Percentiles rank a stretch among this genome's conserved stretches.
phyloP scores from a whole-genome alignment of 2,113 vertebrate species.

The Carlito syrichta region DNA sequence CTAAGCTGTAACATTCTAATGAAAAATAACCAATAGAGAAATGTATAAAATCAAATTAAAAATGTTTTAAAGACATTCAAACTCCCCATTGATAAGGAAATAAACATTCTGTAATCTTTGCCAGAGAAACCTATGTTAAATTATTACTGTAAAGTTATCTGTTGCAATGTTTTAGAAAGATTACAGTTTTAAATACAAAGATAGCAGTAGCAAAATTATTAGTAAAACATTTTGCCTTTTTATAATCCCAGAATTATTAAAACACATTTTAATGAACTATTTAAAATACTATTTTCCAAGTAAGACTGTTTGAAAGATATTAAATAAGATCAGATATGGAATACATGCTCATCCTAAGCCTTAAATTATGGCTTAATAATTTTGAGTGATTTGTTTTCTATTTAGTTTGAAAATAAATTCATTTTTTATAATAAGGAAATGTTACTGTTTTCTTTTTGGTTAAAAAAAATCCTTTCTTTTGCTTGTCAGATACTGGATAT shows the following conservation, averaged over 20 bases:
- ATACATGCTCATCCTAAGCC: not conserved
- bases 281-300: constrained; percentile 33
- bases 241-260: constrained; percentile 35
- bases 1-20: not conserved
- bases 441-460: constrained; percentile 29
- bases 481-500: constrained; percentile 86
- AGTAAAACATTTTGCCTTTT: not conserved
- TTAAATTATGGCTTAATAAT: not conserved
- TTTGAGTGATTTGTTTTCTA: not conserved
- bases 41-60: not conserved
- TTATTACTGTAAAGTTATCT: not conserved
- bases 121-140: not conserved
- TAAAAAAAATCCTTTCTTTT: constrained; percentile 80
- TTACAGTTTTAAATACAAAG: constrained; percentile 33
- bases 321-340: not conserved
- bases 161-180: constrained; percentile 24
- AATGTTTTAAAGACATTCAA: not conserved
- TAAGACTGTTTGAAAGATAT: not conserved
- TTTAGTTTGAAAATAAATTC: not conserved
- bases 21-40: not conserved
- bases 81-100: not conserved
- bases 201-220: not conserved
- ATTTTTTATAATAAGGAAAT: not conserved
- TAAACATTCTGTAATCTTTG: not conserved
- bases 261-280: not conserved